phyloP scores from a whole-genome alignment of 2,888 invertebrate species.

The Azorinus chamasolen region DNA sequence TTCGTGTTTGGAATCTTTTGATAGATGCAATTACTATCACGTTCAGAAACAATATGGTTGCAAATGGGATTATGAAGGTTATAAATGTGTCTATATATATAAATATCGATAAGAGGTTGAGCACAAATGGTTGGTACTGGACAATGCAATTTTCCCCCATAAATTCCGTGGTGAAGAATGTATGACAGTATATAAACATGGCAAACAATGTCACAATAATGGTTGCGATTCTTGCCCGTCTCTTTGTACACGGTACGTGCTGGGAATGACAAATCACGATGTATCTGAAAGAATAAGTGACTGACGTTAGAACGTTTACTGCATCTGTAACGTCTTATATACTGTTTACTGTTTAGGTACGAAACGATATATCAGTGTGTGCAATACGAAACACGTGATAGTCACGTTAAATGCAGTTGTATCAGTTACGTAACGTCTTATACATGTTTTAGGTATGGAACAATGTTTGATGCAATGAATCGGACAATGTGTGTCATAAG shows the following conservation, averaged over 20 bases:
- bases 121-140: constrained; percentile 52
- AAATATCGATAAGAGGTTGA: constrained; percentile 66
- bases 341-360: too few relatives aligned
- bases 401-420: too few relatives aligned
- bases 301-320: too few relatives aligned
- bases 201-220: constrained; percentile 58
- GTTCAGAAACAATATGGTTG: constrained; percentile 73
- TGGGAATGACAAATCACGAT: constrained; percentile 93
- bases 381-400: too few relatives aligned
- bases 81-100: constrained; percentile 74
- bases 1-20: constrained; percentile 34
- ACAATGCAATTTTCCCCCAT: constrained; percentile 43
- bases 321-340: too few relatives aligned
- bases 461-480: too few relatives aligned
- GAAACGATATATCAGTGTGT: too few relatives aligned
- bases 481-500: too few relatives aligned
- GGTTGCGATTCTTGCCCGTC: constrained; percentile 68
- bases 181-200: constrained; percentile 72
- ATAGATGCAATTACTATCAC: constrained; percentile 54
- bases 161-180: constrained; percentile 71
- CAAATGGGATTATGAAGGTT: constrained; percentile 75
- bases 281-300: constrained; percentile 90
- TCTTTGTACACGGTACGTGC: constrained; percentile 83
- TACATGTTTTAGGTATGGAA: too few relatives aligned
- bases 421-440: too few relatives aligned